These are phyloP conservation scores for Xerus rutilus DNA, from an alignment of 2,797 vertebrate genomes.

Conservation along the genomic window DNA sequence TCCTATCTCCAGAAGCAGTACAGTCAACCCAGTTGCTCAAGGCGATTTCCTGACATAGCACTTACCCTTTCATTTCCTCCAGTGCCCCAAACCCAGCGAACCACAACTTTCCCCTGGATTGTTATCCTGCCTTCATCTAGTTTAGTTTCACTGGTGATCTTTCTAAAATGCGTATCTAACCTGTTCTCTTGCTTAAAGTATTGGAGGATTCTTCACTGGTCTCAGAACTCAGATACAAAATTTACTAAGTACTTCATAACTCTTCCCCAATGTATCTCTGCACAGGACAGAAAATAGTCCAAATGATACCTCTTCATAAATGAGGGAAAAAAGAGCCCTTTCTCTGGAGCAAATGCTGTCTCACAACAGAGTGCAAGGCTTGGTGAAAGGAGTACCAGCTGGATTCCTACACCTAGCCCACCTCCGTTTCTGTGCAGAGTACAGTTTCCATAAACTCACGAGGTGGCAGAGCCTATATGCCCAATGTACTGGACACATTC, in stretches of 20 bases:
- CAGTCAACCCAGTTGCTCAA: not conserved
- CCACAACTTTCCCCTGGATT: not conserved
- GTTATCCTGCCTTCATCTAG: not conserved
- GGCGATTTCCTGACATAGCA: not conserved
- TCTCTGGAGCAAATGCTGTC: not conserved
- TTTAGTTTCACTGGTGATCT: not conserved
- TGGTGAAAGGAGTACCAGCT: not conserved
- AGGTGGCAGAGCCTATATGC: no score
- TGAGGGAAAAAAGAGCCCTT: not conserved
- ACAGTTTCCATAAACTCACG: not conserved
- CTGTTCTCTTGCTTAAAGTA: not conserved
- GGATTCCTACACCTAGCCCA: not conserved
- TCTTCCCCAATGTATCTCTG: not conserved
- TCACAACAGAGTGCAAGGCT: not conserved
- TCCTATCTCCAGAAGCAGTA: not conserved
- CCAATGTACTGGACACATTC: not conserved
- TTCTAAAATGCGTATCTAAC: not conserved
- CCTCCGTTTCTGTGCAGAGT: not conserved
- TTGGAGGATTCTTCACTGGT: not conserved
- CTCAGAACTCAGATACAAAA: not conserved
- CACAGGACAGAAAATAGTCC: not conserved
- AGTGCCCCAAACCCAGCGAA: not conserved
- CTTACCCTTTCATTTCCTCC: not conserved
- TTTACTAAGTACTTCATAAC: not conserved
- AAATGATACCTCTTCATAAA: not conserved